Base-by-base conservation (phyloP, 2,888 invertebrate genomes). In the Diabrotica balteata region DNA sequence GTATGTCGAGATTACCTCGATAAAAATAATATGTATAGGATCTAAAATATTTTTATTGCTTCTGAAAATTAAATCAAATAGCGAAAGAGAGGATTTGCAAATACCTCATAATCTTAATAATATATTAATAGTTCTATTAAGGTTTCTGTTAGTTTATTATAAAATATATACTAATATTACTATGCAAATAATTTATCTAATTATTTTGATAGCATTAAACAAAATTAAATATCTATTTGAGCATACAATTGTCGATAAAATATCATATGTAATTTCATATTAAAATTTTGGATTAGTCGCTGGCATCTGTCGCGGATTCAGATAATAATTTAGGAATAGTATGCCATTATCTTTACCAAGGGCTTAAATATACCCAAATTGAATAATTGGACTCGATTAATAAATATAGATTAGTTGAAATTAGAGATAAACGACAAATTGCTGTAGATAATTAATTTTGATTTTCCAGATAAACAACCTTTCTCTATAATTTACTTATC, bases 251-350 rank as follows among this genome's bases (percentile, higher is more conserved):
- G 59, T 59, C 63, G 59, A 59, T 70, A 63, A 50, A 54, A 59
- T 63, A 54, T 47, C 59, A 32, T 71, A 71, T 75, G 71, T 75
- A 74, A 73, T 75, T 74, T 72, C 69, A 70, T 75, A 70, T 71
- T 71, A 69, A 76, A 75, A 73, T 74, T 70, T 73, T 73, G 72
- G 75, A 74, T 75, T 70, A 71, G 43, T 43, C 8, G 50, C 69
- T 60, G 66, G 76, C 77, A 76, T 77, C 73, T 77, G 77, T 72
- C 74, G 69, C 65, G 72, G 74, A 76, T 76, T 69, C 69, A 74
- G 76, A 76, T 77, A 76, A 76, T 77, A 76, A 76, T 76, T 75
- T 73, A 67, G 74, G 74, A 76, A 76, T 74, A 70, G 68, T 68
- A 9, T 54, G 73, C 73, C 70, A 73, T 74, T 75, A 71, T 70